phyloP scores from a whole-genome alignment of 2,113 vertebrate species.

The Lathamus discolor region DNA sequence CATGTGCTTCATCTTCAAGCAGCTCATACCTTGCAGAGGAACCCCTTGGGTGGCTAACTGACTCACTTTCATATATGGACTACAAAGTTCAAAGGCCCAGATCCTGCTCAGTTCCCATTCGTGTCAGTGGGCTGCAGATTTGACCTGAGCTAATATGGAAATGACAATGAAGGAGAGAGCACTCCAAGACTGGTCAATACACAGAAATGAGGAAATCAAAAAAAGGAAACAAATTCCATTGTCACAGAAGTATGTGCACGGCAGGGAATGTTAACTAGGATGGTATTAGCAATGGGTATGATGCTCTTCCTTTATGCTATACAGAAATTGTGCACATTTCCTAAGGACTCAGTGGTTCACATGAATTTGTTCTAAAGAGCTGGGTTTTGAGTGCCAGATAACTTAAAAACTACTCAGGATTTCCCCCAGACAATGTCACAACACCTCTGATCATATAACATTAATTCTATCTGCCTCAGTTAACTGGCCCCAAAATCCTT shows the following conservation, averaged over 20 bases:
- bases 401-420: neutral
- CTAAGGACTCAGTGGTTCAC: neutral
- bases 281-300: neutral
- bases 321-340: neutral
- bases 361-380: neutral
- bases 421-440: neutral
- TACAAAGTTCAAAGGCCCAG: neutral
- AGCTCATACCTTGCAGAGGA: neutral
- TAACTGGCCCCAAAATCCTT: neutral
- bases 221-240: neutral
- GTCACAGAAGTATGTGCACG: neutral
- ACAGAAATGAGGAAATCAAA: neutral
- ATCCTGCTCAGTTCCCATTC: neutral
- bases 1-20: neutral
- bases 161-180: neutral
- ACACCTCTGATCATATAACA: neutral
- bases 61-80: neutral
- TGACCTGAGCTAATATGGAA: neutral
- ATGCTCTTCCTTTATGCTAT: neutral
- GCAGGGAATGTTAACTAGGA: neutral
- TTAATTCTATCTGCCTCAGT: neutral
- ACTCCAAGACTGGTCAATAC: neutral
- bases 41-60: neutral
- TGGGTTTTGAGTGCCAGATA: neutral
- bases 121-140: rapidly evolving